Evolutionary conservation across 2,888 invertebrate genomes (phyloP), one percentile per base, ranked within the genome.

Genomic region (Leptopilina myrica): DNA sequence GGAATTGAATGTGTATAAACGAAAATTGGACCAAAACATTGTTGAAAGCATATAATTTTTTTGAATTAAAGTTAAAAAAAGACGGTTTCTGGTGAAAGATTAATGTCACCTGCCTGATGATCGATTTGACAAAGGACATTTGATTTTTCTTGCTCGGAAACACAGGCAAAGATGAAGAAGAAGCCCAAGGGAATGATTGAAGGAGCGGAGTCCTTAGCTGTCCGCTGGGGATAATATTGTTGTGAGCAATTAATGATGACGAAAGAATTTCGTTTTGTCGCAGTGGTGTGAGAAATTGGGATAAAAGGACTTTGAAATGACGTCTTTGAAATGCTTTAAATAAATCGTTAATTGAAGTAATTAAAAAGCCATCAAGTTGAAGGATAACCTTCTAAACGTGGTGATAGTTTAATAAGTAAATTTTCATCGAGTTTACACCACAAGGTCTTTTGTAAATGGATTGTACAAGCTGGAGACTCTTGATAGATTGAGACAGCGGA

Each of bases 391-490:
- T 69, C 12, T 6, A 9, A 49, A 20, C 12, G 46, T 46, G 46
- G 69, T 49, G 26, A 12, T 20, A 33, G 49, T 69, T 49, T 46
- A 67, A 67, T 49, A 66, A 46, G 64, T 33, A 77, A 11, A 67
- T 53, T 76, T 76, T 46, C 46, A 67, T 67, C 11, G 46, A 67
- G 66, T 69, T 69, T 56, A 69, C 69, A 69, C 49, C 69, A 26
- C 26, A 49, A 49, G 53, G 69, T 53, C 69, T 69, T 69, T 69
- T 20, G 53, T 76, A 65, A 56, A 65, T 59, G 62, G 77, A 80
- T 79, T 80, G 78, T 78, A 79, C 80, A 65, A 81, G 76, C 76
- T 76, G 59, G 59, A 79, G 80, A 79, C 80, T 69, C 76, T 77
- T 78, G 82, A 81, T 79, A 80, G 65, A 59, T 75, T 76, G 76